Percentiles rank a stretch among this genome's conserved stretches.
Conservation (phyloP, 2,888 invertebrate genomes). For the Ectobius pallidus region DNA sequence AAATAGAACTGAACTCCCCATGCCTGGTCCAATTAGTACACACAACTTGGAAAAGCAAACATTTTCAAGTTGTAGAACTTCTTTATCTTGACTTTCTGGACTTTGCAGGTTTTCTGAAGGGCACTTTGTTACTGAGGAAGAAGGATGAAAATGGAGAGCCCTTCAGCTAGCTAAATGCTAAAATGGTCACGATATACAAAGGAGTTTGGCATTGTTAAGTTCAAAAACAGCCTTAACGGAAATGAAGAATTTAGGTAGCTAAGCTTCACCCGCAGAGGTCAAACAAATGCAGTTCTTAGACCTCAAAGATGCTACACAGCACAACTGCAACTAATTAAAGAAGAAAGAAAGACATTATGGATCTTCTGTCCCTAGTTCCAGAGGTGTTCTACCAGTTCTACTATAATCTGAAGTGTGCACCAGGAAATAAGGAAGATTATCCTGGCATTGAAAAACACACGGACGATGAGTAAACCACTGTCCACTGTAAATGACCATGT, state of each 20-base stretch:
- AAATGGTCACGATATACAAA: conserved; percentile 8
- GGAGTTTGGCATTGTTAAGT: conserved; percentile 13
- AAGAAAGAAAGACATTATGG: conserved; percentile 21
- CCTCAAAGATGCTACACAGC: conserved; percentile 22
- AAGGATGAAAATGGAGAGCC: conserved; percentile 21
- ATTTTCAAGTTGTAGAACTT: neutral
- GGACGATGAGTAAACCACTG: conserved; percentile 5
- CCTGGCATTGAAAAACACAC: neutral
- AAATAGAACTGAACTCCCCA: neutral
- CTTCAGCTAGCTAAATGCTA: conserved; percentile 7
- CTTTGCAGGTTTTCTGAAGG: conserved; percentile 12
- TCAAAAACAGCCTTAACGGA: conserved; percentile 3
- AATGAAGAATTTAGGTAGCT: conserved; percentile 9
- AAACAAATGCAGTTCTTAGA: conserved; percentile 3
- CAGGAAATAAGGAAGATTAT: conserved; percentile 1
- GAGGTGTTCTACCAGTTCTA: conserved; percentile 21
- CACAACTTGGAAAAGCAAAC: conserved; percentile 10
- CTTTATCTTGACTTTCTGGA: conserved; percentile 14
- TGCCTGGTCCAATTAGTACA: neutral
- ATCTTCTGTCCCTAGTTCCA: conserved; percentile 21
- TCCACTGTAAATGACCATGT: neutral
- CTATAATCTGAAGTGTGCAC: conserved; percentile 9
- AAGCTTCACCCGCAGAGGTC: too few relatives aligned
- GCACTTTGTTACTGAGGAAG: too few relatives aligned
- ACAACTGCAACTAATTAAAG: conserved; percentile 12